Evolutionary conservation across 2,113 vertebrate species (phyloP).

Genomic region (Corythaixoides concolor): DNA sequence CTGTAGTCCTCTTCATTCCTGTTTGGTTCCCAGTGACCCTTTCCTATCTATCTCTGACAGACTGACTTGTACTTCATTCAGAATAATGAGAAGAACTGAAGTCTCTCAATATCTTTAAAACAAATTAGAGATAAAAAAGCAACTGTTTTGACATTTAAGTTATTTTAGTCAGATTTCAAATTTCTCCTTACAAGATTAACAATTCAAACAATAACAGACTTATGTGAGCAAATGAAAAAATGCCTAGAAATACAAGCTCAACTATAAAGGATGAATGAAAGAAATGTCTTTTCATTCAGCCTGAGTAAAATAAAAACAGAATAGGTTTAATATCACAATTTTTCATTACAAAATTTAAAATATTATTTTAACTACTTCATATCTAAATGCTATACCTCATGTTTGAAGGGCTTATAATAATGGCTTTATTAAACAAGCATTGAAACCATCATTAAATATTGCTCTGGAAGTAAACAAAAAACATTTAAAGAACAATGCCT

Average conservation of each 20-base stretch:
- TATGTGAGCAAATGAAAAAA: not conserved
- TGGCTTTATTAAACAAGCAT: not conserved
- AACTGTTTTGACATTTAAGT: not conserved
- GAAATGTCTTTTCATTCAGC: not conserved
- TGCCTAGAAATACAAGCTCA: not conserved
- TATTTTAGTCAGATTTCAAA: rapidly evolving
- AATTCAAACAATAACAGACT: not conserved
- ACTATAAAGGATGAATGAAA: not conserved
- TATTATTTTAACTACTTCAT: not conserved
- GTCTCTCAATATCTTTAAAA: not conserved
- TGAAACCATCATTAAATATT: not conserved
- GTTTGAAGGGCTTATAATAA: not conserved
- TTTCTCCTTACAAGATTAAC: not conserved
- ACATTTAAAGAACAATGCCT: not conserved
- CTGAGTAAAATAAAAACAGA: not conserved
- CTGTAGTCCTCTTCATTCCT: not conserved
- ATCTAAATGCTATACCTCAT: not conserved
- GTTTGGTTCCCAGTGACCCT: not conserved
- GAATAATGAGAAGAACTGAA: not conserved
- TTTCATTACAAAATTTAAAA: not conserved
- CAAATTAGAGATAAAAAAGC: not conserved
- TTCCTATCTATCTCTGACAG: not conserved
- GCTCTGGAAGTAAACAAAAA: not conserved
- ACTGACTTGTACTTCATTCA: not conserved
- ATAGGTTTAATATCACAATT: not conserved